Evolutionary conservation across 2,797 vertebrate species (phyloP).

Genomic region (Buphagus erythrorhynchus): DNA sequence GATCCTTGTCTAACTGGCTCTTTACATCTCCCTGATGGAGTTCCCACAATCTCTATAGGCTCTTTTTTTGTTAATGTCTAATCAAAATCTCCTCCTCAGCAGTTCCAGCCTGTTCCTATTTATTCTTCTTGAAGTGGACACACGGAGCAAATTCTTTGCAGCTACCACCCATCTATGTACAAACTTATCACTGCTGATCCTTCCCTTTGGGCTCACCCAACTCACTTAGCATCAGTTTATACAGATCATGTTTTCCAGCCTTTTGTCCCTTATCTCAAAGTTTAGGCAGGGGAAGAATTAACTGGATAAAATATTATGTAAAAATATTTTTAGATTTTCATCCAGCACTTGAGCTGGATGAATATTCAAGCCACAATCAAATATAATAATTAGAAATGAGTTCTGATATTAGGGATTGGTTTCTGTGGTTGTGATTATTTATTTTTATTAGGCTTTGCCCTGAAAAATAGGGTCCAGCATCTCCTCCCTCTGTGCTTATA

Average conservation of each 20-base stretch:
- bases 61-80: neutral
- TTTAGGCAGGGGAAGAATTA: neutral
- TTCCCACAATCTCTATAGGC: neutral
- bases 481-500: accelerated
- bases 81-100: constrained; percentile 41
- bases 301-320: neutral
- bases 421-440: neutral
- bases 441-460: neutral
- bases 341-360: neutral
- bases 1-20: constrained; percentile 33
- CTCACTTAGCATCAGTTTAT: neutral
- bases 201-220: neutral
- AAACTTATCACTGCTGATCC: neutral
- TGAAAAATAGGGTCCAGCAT: neutral
- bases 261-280: neutral
- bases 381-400: neutral
- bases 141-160: neutral
- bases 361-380: neutral
- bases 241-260: neutral
- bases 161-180: neutral
- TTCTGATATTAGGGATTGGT: neutral
- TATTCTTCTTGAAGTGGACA: constrained; percentile 11
- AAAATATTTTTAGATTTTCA: neutral
- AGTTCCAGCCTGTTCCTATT: constrained; percentile 11
- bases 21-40: neutral